phyloP scores from a whole-genome alignment of 2,888 invertebrate species.

The Sturmia bella region DNA sequence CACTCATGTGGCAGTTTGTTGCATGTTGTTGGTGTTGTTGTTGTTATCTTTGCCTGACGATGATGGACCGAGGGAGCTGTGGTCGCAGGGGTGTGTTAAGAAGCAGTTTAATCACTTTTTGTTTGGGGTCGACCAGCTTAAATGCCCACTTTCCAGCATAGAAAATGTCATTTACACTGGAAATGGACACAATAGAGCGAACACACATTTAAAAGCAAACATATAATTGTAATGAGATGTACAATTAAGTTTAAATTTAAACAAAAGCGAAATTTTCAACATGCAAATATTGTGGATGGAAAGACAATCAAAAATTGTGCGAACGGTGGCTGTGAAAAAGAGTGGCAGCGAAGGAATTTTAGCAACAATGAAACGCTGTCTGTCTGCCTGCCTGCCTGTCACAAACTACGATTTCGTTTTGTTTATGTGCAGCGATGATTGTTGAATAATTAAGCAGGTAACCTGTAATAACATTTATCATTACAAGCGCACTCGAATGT shows the following conservation, averaged over 20 bases:
- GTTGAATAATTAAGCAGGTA: constrained; percentile 36
- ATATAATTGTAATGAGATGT: constrained; percentile 1
- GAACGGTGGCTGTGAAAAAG: no score
- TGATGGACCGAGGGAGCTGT: not conserved
- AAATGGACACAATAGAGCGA: constrained; percentile 4
- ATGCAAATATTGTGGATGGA: not conserved
- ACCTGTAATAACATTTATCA: constrained; percentile 16
- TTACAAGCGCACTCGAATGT: not conserved
- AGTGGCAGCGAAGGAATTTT: not conserved
- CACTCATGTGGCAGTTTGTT: not conserved
- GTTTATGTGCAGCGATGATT: constrained; percentile 12
- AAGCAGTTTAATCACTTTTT: constrained; percentile 20
- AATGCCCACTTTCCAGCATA: constrained; percentile 35
- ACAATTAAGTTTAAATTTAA: not conserved
- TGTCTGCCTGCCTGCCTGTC: no score
- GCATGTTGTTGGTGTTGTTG: not conserved
- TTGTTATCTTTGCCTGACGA: no score
- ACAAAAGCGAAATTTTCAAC: not conserved
- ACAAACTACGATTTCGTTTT: not conserved
- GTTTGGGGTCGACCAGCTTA: constrained; percentile 17
- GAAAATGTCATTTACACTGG: constrained; percentile 34
- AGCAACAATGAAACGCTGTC: constrained; percentile 3
- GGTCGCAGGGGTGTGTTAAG: not conserved
- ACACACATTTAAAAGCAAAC: not conserved
- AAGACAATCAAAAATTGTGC: no score